Base-by-base conservation (phyloP, 2,888 invertebrate genomes). In the Thelaira solivaga region DNA sequence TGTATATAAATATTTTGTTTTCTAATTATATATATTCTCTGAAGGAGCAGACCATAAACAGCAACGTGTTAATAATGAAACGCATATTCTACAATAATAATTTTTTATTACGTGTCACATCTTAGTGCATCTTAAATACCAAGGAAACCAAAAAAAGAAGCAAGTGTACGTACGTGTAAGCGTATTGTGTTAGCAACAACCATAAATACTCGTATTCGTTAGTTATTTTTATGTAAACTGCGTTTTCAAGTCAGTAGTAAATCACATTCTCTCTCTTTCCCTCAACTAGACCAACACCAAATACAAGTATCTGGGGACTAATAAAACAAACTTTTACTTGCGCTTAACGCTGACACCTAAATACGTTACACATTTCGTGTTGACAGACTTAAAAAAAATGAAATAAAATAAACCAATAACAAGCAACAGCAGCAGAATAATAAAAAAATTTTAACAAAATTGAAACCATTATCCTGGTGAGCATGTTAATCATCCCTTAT, bases 271-370 rank as follows among this genome's bases (percentile, higher is more conserved):
- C 39, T 49, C 45, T 61, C 71, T 61, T 53, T 68, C 80, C 81
- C 76, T 64, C 75, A 29, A 67, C 51, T 10, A n/a, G 16, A 80
- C 80, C 81, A 81, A 82, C 65, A 75, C 39, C 77, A 80, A 80
- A 79, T 80, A 80, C n/a, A 82, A 80, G 83, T 83, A 84, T 84
- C 85, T 76, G 81, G 86, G 86, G 86, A 86, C 82, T 83, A 84
- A 85, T 86, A 86, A 86, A 86, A 85, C 85, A 86, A 85, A 86
- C 6, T 71, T 51, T 29, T 45, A 39, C 26, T 85, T 20, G 29
- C 18, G 29, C 22, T 83, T 82, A 83, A 80, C 81, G 82, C 85
- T 85, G 84, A 83, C 84, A 85, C 80, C 82, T 73, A 79, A 80
- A 81, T 81, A 81, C 81, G 82, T 53, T 34, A 41, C 31, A 69